Base-by-base conservation (phyloP, 2,797 vertebrate genomes). In the Lycodopsis pacificus region DNA sequence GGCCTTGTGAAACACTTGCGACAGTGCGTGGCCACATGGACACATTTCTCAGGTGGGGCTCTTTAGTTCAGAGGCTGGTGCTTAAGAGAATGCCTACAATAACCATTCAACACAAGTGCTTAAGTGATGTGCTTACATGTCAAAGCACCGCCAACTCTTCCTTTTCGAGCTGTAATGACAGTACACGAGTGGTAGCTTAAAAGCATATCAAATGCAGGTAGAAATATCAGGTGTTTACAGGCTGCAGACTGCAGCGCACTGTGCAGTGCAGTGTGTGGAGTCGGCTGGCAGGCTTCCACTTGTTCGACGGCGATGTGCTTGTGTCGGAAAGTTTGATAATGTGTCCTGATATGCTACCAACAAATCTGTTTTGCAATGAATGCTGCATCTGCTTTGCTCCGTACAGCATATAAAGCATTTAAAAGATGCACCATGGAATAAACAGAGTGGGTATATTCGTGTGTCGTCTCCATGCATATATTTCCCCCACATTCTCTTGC, bases 61-160 rank as follows among this genome's bases (percentile, higher is more conserved):
- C 77, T 82, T 86, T 80, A 77, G 77, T 88, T 86, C 85, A 86
- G 79, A 85, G 83, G 68, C 82, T 72, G 76, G 71, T 51, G 44
- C 88, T 92, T 86, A 84, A 86, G 86, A 84, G 84, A 82, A 91
- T 85, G 86, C 80, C 83, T 79, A 81, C 84, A 78, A 76, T 84
- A 90, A 88, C 88, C 71, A 81, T 91, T 89, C 61, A 66, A 64
- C 79, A 67, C 63, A 88, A 92, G 90, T 81, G 85, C 87, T 88
- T 86, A 91, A 93, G 84, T 90, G 88, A 91, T 89, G 86, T 88
- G 89, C 91, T 92, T 92, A 86, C 77, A 89, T 87, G 86, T 92
- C 86, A 88, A 80, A 92, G 80, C 81, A 71, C 58, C 77, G 77
- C 77, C 87, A 82, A 85, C 86, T 64, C 62, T 79, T 80, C 73